Percentiles rank a stretch among this genome's conserved stretches.
Conservation (phyloP, 2,888 invertebrate genomes). For the Boloria selene region DNA sequence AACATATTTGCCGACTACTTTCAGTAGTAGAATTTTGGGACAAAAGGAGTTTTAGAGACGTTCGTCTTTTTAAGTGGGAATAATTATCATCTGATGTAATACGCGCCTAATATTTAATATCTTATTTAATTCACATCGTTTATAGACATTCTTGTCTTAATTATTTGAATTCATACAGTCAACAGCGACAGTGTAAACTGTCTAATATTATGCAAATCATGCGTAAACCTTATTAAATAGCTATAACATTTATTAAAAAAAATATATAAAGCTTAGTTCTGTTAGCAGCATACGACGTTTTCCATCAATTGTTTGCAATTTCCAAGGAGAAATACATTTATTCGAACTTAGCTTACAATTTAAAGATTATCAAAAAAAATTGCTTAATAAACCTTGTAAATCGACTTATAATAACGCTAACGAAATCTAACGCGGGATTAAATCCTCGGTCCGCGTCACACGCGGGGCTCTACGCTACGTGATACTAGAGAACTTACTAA, state of each 20-base stretch:
- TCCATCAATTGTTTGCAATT: too few relatives aligned
- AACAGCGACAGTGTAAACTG: neutral
- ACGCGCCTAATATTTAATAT: too few relatives aligned
- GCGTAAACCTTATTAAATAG: neutral
- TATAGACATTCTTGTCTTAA: constrained; percentile 5
- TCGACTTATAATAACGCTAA: too few relatives aligned
- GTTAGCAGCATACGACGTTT: too few relatives aligned
- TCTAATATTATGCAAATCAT: constrained; percentile 14
- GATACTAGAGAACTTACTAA: constrained; percentile 13
- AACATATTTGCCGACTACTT: neutral
- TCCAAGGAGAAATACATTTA: too few relatives aligned
- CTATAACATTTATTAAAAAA: constrained; percentile 10
- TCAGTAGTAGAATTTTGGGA: neutral
- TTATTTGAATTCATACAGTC: neutral
- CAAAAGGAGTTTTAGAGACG: neutral
- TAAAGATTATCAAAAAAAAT: too few relatives aligned
- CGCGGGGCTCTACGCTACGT: constrained; percentile 9
- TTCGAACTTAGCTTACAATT: too few relatives aligned
- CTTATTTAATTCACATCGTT: neutral
- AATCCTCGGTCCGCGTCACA: constrained; percentile 18
- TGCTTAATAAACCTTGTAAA: too few relatives aligned
- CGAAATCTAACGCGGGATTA: constrained; percentile 7
- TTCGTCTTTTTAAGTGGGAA: too few relatives aligned
- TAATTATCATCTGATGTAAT: too few relatives aligned
- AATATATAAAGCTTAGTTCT: constrained; percentile 15